A percentile compares a stretch with the other conserved stretches of the same genome.
Conservation (phyloP, 1,140 invertebrate genomes). For the Ceratoteleas bidentatus region DNA sequence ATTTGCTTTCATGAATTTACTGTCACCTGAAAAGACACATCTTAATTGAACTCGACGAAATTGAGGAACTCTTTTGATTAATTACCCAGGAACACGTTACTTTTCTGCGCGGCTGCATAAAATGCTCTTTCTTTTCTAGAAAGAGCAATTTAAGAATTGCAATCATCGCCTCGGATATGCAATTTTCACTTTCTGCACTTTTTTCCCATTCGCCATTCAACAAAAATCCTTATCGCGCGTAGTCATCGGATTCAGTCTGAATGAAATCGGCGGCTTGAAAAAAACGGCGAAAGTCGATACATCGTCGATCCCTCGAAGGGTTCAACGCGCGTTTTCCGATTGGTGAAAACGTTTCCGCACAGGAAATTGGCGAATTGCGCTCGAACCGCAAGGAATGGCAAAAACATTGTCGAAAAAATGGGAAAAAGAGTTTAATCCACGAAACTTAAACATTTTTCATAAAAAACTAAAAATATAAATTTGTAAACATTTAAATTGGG, state of each 20-base stretch:
- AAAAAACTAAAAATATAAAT: too few species aligned
- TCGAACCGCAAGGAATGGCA: background rate
- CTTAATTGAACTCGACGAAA: too few species aligned
- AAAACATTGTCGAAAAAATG: background rate
- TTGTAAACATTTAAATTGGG: too few species aligned
- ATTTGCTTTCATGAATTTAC: too few species aligned
- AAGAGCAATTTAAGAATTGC: conserved; percentile 10
- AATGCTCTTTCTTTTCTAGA: too few species aligned
- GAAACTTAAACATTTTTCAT: too few species aligned
- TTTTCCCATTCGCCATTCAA: conserved; percentile 25
- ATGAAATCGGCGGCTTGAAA: conserved; percentile 12
- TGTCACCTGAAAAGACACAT: too few species aligned
- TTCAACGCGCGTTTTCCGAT: conserved; percentile 13
- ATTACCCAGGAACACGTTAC: too few species aligned
- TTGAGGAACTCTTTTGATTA: too few species aligned
- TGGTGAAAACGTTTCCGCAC: conserved; percentile 27
- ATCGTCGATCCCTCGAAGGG: conserved; percentile 29
- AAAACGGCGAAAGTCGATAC: conserved; percentile 25
- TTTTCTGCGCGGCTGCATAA: too few species aligned
- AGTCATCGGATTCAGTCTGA: conserved; percentile 30
- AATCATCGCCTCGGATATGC: conserved; percentile 9
- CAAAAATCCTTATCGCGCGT: conserved; percentile 24
- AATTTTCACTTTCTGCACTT: conserved; percentile 39
- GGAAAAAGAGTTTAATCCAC: background rate
- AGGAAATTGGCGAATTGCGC: conserved; percentile 34